phyloP scores from a whole-genome alignment of 2,113 vertebrate genomes.

The Drymodes brunneopygia region DNA sequence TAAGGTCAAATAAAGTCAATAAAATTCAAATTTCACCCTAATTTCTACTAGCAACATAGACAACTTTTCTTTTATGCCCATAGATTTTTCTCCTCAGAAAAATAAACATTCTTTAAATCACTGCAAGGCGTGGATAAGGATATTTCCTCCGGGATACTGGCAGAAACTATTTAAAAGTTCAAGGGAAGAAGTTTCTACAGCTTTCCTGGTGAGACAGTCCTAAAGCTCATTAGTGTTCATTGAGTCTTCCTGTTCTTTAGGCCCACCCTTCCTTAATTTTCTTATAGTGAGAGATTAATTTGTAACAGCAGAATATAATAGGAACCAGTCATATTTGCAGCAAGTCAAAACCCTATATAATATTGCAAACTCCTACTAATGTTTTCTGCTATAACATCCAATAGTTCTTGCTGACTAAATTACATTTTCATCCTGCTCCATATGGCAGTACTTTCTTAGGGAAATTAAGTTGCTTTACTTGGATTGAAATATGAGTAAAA shows the following conservation, averaged over 20 bases:
- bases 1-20: not conserved
- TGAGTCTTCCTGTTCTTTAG: conserved; percentile 25
- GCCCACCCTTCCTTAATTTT: conserved; percentile 51
- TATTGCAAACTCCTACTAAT: not conserved
- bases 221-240: not conserved
- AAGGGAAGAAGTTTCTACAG: conserved; percentile 1
- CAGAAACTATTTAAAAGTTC: conserved; percentile 23
- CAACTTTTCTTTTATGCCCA: not conserved
- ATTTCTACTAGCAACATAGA: not conserved
- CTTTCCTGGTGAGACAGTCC: not conserved
- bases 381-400: not conserved
- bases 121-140: not conserved
- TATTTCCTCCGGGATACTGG: not conserved
- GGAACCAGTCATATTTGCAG: not conserved
- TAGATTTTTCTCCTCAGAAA: not conserved
- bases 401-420: not conserved
- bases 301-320: not conserved
- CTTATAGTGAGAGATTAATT: not conserved
- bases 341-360: not conserved
- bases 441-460: not conserved
- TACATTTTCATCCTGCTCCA: not conserved
- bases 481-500: conserved; percentile 13
- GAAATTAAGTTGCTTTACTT: conserved; percentile 23
- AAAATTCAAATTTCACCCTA: not conserved
- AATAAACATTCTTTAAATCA: not conserved